Evolutionary conservation across 2,113 vertebrate species (phyloP), one percentile per base, ranked within the genome.

Genomic region (Nibea albiflora): DNA sequence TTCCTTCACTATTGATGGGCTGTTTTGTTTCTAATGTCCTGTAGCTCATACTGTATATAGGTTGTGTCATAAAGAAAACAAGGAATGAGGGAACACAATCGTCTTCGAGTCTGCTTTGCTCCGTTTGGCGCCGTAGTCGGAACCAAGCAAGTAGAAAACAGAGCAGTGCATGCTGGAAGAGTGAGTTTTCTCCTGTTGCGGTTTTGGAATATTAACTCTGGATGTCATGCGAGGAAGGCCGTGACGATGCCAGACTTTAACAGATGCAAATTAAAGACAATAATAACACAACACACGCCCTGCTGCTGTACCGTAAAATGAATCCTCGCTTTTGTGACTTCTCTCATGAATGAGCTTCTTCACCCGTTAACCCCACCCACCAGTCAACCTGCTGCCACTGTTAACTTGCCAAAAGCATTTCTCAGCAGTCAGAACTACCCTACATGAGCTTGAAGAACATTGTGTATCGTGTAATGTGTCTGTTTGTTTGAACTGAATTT

Each of bases 331-430:
- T 83, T 72, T 57, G 54, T 81, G 66, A 73, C 85, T 64, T 65
- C 44, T 64, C 44, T 72, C 57, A 54, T 71, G 50, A 83, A 78
- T 63, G 72, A 79, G 65, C 74, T 77, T 26, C 75, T 46, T 26
- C 75, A 63, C 49, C 35, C 71, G 60, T 24, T 4, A 26, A 69
- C 70, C 73, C 73, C 62, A 61, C 80, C 63, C 73, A 28, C 47
- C 71, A 53, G 72, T 84, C 31, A 31, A 70, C 72, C 74, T 63
- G 83, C 83, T 80, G 87, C 85, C 86, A 80, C 80, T 44, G 52
- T 83, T 73, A 77, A 85, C 72, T 91, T 91, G 90, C 93, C 92
- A 93, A 92, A 94, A 85, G 82, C 78, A 57, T 78, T 79, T 82
- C 68, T 81, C 56, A 69, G 86, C 78, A 81, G 87, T 81, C 76